Percentiles rank a stretch among this genome's conserved stretches.
These are phyloP conservation scores for Leptopterna dolabrata DNA, from an alignment of 2,888 invertebrate genomes.

Conservation along the genomic window DNA sequence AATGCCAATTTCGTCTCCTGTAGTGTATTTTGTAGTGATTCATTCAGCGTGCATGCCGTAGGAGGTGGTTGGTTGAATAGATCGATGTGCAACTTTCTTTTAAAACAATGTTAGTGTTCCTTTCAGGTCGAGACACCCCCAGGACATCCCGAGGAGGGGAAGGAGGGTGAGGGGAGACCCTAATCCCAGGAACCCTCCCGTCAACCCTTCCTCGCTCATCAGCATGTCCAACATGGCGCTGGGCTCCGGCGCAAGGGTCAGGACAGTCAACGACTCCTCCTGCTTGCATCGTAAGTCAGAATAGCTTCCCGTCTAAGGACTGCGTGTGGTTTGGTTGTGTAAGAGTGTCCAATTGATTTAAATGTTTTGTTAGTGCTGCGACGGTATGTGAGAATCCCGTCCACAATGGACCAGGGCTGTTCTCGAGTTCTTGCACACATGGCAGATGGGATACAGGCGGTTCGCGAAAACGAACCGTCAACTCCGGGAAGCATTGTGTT, in stretches of 20 bases:
- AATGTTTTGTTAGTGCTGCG: too few relatives aligned
- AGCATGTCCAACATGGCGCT: slow-evolving; percentile 67
- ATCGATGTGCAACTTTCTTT: slow-evolving; percentile 37
- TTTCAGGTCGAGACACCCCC: slow-evolving; percentile 71
- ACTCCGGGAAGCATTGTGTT: too few relatives aligned
- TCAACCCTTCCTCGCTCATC: slow-evolving; percentile 62
- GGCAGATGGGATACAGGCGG: too few relatives aligned
- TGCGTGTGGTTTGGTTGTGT: not conserved
- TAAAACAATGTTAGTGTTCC: slow-evolving; percentile 52
- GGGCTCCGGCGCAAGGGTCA: slow-evolving; percentile 68
- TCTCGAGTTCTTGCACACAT: too few relatives aligned
- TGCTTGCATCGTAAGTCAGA: slow-evolving; percentile 52
- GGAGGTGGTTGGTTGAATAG: slow-evolving; percentile 39
- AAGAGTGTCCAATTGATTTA: not conserved
- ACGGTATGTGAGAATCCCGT: too few relatives aligned
- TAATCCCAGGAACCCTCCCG: slow-evolving; percentile 57
- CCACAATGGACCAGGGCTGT: too few relatives aligned
- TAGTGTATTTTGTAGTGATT: not conserved
- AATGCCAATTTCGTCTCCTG: too few relatives aligned
- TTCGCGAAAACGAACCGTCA: too few relatives aligned
- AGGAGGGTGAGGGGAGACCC: slow-evolving; percentile 61
- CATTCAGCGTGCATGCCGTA: slow-evolving; percentile 46
- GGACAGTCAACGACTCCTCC: slow-evolving; percentile 59
- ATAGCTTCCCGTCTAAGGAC: too few relatives aligned
- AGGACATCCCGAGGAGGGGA: slow-evolving; percentile 67